Evolutionary conservation across 2,113 vertebrate genomes (phyloP).

Genomic region (Eulemur macaco): DNA sequence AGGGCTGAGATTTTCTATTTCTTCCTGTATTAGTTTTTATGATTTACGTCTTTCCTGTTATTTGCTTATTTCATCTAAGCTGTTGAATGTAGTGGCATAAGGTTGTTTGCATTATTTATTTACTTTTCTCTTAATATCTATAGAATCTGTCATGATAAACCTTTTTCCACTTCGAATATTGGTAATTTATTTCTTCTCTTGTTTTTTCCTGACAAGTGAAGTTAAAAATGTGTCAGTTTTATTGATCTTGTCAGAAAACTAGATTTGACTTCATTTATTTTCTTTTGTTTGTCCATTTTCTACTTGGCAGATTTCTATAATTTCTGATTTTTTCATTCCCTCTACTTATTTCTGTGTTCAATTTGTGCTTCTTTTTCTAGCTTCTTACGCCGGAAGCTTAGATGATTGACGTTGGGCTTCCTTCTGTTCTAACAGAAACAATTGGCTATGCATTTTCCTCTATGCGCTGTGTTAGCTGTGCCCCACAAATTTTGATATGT

Average conservation of each 20-base stretch:
- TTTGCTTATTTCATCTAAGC: neutral
- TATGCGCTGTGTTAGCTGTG: too few species aligned
- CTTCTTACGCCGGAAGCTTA: neutral
- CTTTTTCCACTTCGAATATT: neutral
- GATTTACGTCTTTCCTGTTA: too few species aligned
- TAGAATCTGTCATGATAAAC: neutral
- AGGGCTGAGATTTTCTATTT: neutral
- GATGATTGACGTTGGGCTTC: too few species aligned
- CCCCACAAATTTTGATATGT: neutral
- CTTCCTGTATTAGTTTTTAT: neutral
- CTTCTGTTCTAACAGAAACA: neutral
- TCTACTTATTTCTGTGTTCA: neutral
- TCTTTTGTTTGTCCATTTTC: neutral
- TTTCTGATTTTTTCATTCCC: neutral
- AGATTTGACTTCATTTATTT: neutral
- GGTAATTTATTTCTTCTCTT: neutral
- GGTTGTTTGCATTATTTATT: neutral
- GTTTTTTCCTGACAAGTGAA: neutral
- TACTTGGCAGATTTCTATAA: neutral
- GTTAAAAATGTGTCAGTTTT: neutral
- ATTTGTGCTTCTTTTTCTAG: neutral
- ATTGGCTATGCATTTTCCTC: neutral
- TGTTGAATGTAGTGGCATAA: too few species aligned
- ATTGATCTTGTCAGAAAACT: neutral
- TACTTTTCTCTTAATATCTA: neutral